Conservation (phyloP, 35 echinoderm and acorn worm genomes). For the Lytechinus pictus region DNA sequence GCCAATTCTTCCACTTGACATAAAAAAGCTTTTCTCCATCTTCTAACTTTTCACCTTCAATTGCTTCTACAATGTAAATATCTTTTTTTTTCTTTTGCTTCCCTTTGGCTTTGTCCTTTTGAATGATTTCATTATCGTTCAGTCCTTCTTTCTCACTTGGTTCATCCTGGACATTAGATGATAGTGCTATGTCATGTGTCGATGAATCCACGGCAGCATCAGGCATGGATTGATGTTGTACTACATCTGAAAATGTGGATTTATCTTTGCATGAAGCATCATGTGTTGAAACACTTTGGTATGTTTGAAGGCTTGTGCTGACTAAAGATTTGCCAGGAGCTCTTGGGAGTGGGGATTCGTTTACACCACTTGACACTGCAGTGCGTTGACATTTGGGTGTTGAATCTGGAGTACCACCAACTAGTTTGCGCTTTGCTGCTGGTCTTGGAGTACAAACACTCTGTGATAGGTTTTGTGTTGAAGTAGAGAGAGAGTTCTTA, state of each 20-base stretch:
- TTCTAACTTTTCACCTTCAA: not conserved
- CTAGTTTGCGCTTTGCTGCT: not conserved
- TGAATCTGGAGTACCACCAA: not conserved
- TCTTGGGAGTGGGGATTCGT: not conserved
- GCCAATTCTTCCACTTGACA: constrained; percentile 21
- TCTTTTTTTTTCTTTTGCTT: constrained; percentile 16
- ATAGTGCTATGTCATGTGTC: not conserved
- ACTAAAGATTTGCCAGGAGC: not conserved
- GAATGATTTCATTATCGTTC: too few species aligned
- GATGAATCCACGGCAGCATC: not conserved
- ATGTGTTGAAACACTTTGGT: not conserved
- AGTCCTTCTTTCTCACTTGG: too few species aligned
- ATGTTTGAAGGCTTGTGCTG: not conserved
- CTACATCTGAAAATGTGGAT: too few species aligned
- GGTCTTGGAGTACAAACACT: not conserved
- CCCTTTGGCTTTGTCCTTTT: too few species aligned
- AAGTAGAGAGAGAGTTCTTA: not conserved
- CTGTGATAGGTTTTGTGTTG: not conserved
- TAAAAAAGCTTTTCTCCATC: not conserved
- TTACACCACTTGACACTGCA: not conserved
- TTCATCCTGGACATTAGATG: too few species aligned
- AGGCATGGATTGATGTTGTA: not conserved
- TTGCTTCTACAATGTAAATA: not conserved
- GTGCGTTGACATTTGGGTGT: not conserved
- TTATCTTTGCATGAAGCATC: not conserved